Base-by-base conservation (phyloP, 2,888 invertebrate genomes). In the Hypena proboscidalis region DNA sequence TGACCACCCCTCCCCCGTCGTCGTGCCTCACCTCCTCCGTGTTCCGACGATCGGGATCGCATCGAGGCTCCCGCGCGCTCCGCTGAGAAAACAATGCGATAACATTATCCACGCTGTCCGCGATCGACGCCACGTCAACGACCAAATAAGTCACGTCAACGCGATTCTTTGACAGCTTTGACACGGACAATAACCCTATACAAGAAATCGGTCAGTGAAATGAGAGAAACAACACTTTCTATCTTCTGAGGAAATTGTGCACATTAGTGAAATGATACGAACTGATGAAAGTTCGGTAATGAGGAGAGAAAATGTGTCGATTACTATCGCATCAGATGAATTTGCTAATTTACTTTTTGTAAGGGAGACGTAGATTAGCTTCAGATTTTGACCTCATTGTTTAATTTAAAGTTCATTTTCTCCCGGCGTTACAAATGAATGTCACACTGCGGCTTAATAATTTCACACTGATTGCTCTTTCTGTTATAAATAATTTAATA, bases 101-200 rank as follows among this genome's bases (percentile, higher is more conserved):
- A 67, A 70, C 65, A 77, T 81, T 83, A 77, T 74, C 67, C 69
- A 81, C 77, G 81, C 80, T 75, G 80, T 81, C 77, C 72, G 74
- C 68, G 74, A 70, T 76, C 74, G 60, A 64, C 34, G 64, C 54
- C 55, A 64, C 34, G 64, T 56, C 55, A 50, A 46, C 58, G 62
- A 58, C 54, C 64, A 55, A 72, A 68, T 76, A 71, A 76, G 77
- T 78, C 80, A 80, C 76, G 77, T 72, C 53, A 15, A 30, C 32
- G 50, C 52, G 41, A 67, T 67, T 67, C 61, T 64, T 74, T 67
- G 65, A 61, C 55, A 68, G 58, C 50, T 66, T 69, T 61, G 65
- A 45, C 51, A 71, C 67, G 69, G 69, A 63, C 72, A 72, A 78
- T 80, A 77, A 63, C 58, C 51, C 58, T 67, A 66, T 68, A 51